Evolutionary conservation across 1,140 invertebrate species (phyloP).

Genomic region (Saccostrea cuccullata): DNA sequence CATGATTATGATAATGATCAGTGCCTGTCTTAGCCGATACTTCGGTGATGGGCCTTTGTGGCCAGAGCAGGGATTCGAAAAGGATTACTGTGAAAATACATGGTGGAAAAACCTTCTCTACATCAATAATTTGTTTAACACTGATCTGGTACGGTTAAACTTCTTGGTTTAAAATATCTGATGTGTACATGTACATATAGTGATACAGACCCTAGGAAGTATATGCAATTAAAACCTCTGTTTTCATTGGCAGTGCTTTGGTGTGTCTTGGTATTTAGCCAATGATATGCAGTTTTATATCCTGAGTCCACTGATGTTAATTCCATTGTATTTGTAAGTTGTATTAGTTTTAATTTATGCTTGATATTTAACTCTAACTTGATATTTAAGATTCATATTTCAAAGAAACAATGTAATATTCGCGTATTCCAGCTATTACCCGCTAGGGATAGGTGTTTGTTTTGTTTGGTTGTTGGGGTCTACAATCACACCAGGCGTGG

Average conservation of each 20-base stretch:
- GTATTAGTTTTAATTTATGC: background rate
- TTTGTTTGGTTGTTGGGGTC: constrained; percentile 9
- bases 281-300: constrained; percentile 90
- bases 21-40: constrained; percentile 85
- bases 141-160: constrained; percentile 55
- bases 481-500: constrained; percentile 1
- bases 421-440: background rate
- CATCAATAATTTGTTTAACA: constrained; percentile 55
- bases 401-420: too few species aligned
- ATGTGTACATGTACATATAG: background rate
- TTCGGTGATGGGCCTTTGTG: constrained; percentile 81
- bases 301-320: constrained; percentile 82
- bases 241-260: constrained; percentile 84
- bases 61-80: constrained; percentile 57
- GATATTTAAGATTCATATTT: too few species aligned
- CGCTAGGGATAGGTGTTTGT: constrained; percentile 3
- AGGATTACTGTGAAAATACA: constrained; percentile 81
- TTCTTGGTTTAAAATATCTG: background rate
- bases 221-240: background rate
- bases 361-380: too few species aligned
- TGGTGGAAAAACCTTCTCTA: constrained; percentile 90
- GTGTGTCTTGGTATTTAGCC: constrained; percentile 87
- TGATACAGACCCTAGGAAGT: background rate
- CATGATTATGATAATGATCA: constrained; percentile 88
- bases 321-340: constrained; percentile 71